Conservation (phyloP, 2,888 invertebrate genomes). For the Dryocosmus kuriphilus region DNA sequence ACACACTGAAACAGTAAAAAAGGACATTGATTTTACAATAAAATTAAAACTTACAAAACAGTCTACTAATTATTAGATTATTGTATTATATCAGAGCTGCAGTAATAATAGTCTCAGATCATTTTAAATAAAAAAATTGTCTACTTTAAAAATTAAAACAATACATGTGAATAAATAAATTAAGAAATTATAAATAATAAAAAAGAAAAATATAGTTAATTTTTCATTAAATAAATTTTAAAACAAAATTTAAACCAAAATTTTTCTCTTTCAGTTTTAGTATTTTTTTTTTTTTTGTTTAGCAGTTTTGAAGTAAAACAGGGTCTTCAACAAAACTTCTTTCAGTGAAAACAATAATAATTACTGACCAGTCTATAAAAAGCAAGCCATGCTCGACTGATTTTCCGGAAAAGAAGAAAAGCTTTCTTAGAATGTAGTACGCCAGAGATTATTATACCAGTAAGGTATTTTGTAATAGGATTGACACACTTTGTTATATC, state of each 20-base stretch:
- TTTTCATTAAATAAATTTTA: too few species aligned
- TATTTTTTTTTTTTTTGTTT: background rate
- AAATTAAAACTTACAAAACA: background rate
- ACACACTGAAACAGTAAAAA: conserved; percentile 85
- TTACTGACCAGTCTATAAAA: background rate
- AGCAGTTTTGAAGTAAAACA: background rate
- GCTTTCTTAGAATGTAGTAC: background rate
- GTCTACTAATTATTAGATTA: background rate
- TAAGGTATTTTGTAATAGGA: conserved; percentile 18
- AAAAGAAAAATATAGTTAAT: too few species aligned
- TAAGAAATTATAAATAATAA: too few species aligned
- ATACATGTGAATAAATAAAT: too few species aligned
- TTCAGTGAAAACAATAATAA: background rate
- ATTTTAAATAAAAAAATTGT: too few species aligned
- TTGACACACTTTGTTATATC: conserved; percentile 30
- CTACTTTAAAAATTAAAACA: too few species aligned
- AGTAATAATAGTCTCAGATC: too few species aligned
- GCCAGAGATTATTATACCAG: background rate
- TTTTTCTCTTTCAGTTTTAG: too few species aligned
- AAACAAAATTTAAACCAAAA: background rate
- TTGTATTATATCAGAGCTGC: background rate
- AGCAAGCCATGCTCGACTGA: background rate
- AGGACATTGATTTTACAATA: conserved; percentile 23
- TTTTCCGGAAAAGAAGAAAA: conserved; percentile 18
- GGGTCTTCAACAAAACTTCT: background rate